These are phyloP conservation scores for Uropetala carovei DNA, from an alignment of 2,888 invertebrate species.

Conservation along the genomic window DNA sequence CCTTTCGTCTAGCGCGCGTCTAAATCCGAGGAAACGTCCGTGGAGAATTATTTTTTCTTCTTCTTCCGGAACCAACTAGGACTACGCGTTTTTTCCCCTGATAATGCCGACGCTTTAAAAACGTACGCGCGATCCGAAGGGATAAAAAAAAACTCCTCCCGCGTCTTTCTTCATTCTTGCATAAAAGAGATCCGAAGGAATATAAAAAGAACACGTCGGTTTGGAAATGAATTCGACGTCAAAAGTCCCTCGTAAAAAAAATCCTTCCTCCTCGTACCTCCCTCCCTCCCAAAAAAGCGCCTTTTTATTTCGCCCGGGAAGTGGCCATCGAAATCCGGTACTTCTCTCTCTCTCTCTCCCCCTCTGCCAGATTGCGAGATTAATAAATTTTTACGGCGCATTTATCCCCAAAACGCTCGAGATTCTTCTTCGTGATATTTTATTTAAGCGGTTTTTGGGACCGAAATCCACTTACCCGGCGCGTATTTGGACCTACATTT, in stretches of 20 bases:
- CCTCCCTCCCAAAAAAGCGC: background rate
- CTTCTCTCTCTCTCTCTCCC: too few species aligned
- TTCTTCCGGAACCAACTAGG: too few species aligned
- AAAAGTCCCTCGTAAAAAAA: background rate
- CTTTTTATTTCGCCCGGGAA: background rate
- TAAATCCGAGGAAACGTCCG: too few species aligned
- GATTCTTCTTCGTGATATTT: background rate
- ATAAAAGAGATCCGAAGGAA: background rate
- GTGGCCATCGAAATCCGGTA: background rate
- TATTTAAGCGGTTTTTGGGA: too few species aligned
- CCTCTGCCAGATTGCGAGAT: background rate
- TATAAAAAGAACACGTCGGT: background rate
- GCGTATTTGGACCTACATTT: too few species aligned
- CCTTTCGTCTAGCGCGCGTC: too few species aligned
- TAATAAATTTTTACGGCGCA: conserved; percentile 4
- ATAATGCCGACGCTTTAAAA: too few species aligned
- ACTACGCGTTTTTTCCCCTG: too few species aligned
- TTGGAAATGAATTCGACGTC: background rate
- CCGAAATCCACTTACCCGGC: too few species aligned
- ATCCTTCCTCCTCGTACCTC: background rate
- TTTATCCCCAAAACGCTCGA: background rate
- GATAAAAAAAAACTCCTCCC: too few species aligned
- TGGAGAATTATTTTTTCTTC: too few species aligned
- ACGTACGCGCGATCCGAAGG: too few species aligned
- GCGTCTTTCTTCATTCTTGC: background rate